These are phyloP conservation scores for Serranus cabrilla DNA, from an alignment of 2,797 vertebrate genomes.

Conservation along the genomic window DNA sequence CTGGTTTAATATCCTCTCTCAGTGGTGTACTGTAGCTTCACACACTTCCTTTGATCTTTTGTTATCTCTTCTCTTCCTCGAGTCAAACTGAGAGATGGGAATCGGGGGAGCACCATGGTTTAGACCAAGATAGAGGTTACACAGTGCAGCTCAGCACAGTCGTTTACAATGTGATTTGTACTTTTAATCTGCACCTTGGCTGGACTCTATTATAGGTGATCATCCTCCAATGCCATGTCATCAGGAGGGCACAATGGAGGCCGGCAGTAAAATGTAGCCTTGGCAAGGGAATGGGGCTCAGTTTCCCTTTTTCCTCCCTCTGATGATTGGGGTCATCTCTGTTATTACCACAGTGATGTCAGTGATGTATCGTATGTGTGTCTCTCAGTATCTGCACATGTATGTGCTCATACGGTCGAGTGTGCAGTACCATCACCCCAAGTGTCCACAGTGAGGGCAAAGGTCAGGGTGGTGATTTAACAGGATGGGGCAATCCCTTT, in stretches of 20 bases:
- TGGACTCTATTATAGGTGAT: constrained; percentile 73
- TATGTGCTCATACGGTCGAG: constrained; percentile 44
- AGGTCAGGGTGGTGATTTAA: constrained; percentile 81
- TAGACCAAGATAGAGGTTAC: constrained; percentile 51
- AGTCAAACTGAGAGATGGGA: constrained; percentile 34
- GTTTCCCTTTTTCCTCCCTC: constrained; percentile 63
- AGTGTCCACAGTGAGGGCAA: constrained; percentile 68
- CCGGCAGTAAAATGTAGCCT: constrained; percentile 69
- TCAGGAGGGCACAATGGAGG: constrained; percentile 52
- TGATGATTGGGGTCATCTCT: constrained; percentile 84
- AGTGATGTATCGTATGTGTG: constrained; percentile 64
- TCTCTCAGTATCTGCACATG: constrained; percentile 30
- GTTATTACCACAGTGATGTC: constrained; percentile 73
- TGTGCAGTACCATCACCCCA: constrained; percentile 49
- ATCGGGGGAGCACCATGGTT: constrained; percentile 20
- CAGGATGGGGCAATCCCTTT: constrained; percentile 62
- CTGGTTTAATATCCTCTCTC: constrained; percentile 59
- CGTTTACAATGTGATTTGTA: constrained; percentile 73
- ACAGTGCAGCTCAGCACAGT: constrained; percentile 37
- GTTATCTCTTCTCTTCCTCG: constrained; percentile 43
- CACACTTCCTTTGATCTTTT: constrained; percentile 37
- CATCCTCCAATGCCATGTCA: constrained; percentile 67
- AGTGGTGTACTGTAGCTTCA: constrained; percentile 16
- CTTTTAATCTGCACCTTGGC: constrained; percentile 69
- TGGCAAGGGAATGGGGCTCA: constrained; percentile 39